A percentile compares a stretch with the other conserved stretches of the same genome.
phyloP scores from a whole-genome alignment of 1,140 invertebrate genomes.

The Heliothis virescens region DNA sequence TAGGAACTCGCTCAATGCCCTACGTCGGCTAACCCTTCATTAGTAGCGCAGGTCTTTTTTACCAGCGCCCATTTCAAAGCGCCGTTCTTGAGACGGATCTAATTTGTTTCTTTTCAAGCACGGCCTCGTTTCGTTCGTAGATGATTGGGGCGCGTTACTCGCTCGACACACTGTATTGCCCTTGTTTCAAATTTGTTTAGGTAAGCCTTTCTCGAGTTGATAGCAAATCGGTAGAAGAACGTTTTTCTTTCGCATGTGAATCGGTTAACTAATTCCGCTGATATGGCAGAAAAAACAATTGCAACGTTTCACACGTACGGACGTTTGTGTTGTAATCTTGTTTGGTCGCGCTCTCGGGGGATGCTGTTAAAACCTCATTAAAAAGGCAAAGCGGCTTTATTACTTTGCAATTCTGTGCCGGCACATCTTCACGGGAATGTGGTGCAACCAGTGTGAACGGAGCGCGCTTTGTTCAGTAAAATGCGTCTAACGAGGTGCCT shows the following conservation, averaged over 20 bases:
- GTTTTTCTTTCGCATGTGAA: slow-evolving; percentile 43
- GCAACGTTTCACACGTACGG: slow-evolving; percentile 46
- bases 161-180: slow-evolving; percentile 66
- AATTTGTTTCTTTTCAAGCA: slow-evolving; percentile 81
- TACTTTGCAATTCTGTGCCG: slow-evolving; percentile 62
- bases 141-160: slow-evolving; percentile 74
- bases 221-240: slow-evolving; percentile 41
- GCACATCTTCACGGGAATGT: slow-evolving; percentile 51
- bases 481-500: slow-evolving; percentile 57
- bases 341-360: slow-evolving; percentile 45
- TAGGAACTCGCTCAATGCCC: slow-evolving; percentile 47
- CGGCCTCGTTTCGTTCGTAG: slow-evolving; percentile 68
- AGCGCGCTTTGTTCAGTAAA: slow-evolving; percentile 56
- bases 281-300: slow-evolving; percentile 41
- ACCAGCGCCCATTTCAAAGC: slow-evolving; percentile 68
- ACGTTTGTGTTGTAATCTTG: slow-evolving; percentile 54
- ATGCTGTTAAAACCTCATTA: slow-evolving; percentile 63
- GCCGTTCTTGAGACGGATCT: slow-evolving; percentile 75
- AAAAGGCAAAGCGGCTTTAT: slow-evolving; percentile 66
- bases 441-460: slow-evolving; percentile 49
- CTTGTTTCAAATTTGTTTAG: slow-evolving; percentile 62
- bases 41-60: slow-evolving; percentile 70
- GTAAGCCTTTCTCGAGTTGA: slow-evolving; percentile 50
- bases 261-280: slow-evolving; percentile 33
- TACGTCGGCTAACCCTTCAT: slow-evolving; percentile 74